Evolutionary conservation across 1,140 invertebrate species (phyloP).

Genomic region (Saccostrea glomerata): DNA sequence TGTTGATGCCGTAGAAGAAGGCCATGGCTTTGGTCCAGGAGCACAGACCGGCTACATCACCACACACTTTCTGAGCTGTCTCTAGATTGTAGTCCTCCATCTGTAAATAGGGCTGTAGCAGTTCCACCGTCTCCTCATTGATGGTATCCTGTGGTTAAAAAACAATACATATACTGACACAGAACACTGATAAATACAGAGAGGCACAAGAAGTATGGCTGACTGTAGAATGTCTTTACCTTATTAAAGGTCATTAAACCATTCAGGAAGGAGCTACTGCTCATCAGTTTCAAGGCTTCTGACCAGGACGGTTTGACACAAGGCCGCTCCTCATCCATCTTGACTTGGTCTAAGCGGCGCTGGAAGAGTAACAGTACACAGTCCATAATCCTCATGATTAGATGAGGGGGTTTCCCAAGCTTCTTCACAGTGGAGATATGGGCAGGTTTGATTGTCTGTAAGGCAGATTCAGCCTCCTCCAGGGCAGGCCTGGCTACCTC

Average conservation of each 20-base stretch:
- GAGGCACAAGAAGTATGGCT: neutral
- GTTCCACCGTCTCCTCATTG: slow-evolving; percentile 97
- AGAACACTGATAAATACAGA: neutral
- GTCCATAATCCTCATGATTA: no score
- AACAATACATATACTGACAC: neutral
- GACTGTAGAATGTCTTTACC: slow-evolving; percentile 58
- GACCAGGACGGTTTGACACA: slow-evolving; percentile 95
- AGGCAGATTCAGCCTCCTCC: slow-evolving; percentile 95
- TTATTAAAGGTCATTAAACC: slow-evolving; percentile 97
- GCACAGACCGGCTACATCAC: slow-evolving; percentile 95
- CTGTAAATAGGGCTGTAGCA: slow-evolving; percentile 92
- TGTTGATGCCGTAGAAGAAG: slow-evolving; percentile 97
- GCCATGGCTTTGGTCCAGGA: slow-evolving; percentile 99
- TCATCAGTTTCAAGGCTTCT: slow-evolving; percentile 98
- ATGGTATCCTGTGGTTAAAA: slow-evolving; percentile 87
- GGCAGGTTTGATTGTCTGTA: slow-evolving; percentile 74
- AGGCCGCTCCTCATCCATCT: slow-evolving; percentile 88
- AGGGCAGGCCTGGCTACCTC: slow-evolving; percentile 95
- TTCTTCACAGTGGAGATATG: no score
- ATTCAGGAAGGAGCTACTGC: slow-evolving; percentile 94
- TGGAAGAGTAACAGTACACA: slow-evolving; percentile 92
- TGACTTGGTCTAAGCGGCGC: slow-evolving; percentile 88
- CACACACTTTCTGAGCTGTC: slow-evolving; percentile 95
- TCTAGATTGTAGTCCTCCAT: slow-evolving; percentile 97
- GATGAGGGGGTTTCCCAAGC: no score